These are phyloP conservation scores for Callospermophilus lateralis DNA, from an alignment of 2,113 vertebrate species.

Conservation along the genomic window DNA sequence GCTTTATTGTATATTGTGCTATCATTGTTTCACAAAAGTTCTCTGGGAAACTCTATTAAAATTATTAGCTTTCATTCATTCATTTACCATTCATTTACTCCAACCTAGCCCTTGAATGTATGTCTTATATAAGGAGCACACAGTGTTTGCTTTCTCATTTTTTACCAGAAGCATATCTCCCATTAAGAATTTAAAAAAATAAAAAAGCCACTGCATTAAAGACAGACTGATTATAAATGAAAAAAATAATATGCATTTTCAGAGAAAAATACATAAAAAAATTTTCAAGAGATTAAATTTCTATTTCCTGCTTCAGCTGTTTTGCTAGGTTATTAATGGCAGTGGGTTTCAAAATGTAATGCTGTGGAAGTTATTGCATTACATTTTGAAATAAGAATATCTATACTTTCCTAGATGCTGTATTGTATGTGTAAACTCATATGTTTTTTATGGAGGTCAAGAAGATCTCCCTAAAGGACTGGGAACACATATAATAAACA, in stretches of 20 bases:
- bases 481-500: neutral
- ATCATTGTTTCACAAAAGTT: neutral
- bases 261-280: conserved; percentile 16
- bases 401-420: neutral
- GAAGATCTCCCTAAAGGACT: neutral
- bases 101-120: neutral
- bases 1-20: neutral
- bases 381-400: conserved; percentile 3
- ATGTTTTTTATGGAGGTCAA: conserved; percentile 26
- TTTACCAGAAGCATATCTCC: neutral
- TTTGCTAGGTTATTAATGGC: conserved; percentile 34
- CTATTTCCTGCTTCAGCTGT: conserved; percentile 40
- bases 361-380: neutral
- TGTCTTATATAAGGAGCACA: neutral
- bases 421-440: neutral
- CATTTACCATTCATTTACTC: neutral
- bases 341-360: conserved; percentile 33
- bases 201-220: neutral
- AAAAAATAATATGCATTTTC: conserved; percentile 15
- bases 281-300: conserved; percentile 32
- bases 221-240: conserved; percentile 8
- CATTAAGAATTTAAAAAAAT: neutral
- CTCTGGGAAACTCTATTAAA: neutral
- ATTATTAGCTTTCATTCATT: neutral
- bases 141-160: neutral